Evolutionary conservation across 1,140 invertebrate genomes (phyloP).

Genomic region (Scaptomyza pallida): DNA sequence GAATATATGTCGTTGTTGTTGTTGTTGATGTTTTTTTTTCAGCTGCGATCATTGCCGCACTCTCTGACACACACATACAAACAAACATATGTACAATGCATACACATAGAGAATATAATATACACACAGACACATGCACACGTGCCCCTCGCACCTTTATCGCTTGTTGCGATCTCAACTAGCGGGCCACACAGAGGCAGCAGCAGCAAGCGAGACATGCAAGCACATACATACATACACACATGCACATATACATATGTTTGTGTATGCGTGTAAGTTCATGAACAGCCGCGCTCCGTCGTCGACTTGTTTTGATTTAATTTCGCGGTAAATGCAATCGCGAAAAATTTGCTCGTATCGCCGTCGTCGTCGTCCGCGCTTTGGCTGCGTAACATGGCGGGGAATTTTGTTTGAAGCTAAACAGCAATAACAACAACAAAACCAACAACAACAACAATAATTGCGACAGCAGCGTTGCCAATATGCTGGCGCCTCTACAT

Average conservation of each 20-base stretch:
- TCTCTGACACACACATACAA: conserved; percentile 20
- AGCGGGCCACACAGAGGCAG: conserved; percentile 32
- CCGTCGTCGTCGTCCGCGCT: conserved; percentile 18
- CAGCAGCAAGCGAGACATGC: conserved; percentile 12
- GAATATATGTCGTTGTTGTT: conserved; percentile 62
- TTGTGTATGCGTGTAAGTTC: conserved; percentile 57
- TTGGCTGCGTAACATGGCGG: conserved; percentile 72
- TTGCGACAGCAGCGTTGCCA: conserved; percentile 17
- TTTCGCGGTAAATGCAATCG: conserved; percentile 80
- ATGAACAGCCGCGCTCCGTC: conserved; percentile 65
- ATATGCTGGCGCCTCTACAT: conserved; percentile 57
- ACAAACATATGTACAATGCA: neutral
- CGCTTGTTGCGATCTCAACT: conserved; percentile 39
- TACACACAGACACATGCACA: conserved; percentile 13
- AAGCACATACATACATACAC: conserved; percentile 8
- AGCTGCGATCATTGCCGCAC: conserved; percentile 48
- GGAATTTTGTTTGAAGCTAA: conserved; percentile 78
- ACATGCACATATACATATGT: conserved; percentile 16
- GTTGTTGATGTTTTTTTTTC: conserved; percentile 26
- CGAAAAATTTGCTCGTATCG: conserved; percentile 57
- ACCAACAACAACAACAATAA: conserved; percentile 23
- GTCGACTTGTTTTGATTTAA: conserved; percentile 79
- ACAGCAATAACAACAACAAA: conserved; percentile 16
- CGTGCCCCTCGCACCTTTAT: conserved; percentile 50
- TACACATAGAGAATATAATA: neutral